Base-by-base conservation (phyloP, 2,113 vertebrate species). In the Dasyornis broadbenti region DNA sequence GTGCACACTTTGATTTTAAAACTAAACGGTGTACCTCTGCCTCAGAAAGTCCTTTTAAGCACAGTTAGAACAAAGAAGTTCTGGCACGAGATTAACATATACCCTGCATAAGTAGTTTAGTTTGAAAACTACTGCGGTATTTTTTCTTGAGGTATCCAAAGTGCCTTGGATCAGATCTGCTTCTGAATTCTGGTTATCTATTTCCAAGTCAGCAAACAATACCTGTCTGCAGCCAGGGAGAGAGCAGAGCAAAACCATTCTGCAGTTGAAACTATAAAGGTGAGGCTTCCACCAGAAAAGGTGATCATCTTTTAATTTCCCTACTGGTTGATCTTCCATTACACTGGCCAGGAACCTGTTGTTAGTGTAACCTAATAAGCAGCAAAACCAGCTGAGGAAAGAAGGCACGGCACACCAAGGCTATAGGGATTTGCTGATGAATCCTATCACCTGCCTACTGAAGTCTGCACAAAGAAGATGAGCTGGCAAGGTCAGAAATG, bases 31-130 rank as follows among this genome's bases (percentile, higher is more conserved):
- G 9, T 31, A 19, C 22, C 33, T 69, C 76, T 81, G 72, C 33
- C 59, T 52, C 39, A 57, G 54, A 19, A 73, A 63, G 50, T 16
- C 60, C 60, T 68, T 73, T 47, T 10, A 56, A 89, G 64, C 44
- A 24, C 39, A 63, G 42, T 24, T 80, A 60, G 82, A 90, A 52
- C 15, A 57, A 66, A 60, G 28, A 70, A 24, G 11, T 79, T 35
- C 37, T 54, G 20, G 37, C 35, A 65, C 1, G 4, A 69, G 64
- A 53, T 33, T 10, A 71, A 30, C 30, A 70, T 31, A 30, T 40
- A n/a, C 57, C 3, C 1, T 22, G 28, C 2, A 0, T 6, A n/a
- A n/a, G n/a, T n/a, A n/a, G 45, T 19, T 84, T 22, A 17, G 27
- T 35, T 49, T 63, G 81, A 42, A 40, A 90, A 50, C 9, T 9